Percentiles rank a stretch among this genome's conserved stretches.
These are phyloP conservation scores for Amblyornis subalaris DNA, from an alignment of 2,113 vertebrate genomes.

Conservation along the genomic window DNA sequence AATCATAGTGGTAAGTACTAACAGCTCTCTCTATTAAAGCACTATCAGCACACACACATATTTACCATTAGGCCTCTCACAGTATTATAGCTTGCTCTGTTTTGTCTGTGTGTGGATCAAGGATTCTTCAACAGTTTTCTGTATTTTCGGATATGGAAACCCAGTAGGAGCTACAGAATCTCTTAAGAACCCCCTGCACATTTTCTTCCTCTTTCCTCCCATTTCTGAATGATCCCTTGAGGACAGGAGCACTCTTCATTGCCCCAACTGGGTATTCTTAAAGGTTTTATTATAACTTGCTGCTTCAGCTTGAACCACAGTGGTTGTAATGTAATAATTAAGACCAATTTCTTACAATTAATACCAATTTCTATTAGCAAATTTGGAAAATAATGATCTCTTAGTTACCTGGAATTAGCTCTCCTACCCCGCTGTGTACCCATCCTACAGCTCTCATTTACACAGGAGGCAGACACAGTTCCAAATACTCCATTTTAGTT, in stretches of 20 bases:
- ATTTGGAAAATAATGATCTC: conserved; percentile 2
- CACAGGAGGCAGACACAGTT: background rate
- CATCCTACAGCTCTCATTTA: background rate
- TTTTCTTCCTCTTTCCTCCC: background rate
- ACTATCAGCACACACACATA: background rate
- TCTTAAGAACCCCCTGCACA: background rate
- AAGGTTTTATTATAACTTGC: background rate
- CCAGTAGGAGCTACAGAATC: background rate
- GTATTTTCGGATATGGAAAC: background rate
- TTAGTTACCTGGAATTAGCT: background rate
- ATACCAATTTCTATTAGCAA: background rate
- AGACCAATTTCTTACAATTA: background rate
- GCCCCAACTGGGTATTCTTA: background rate
- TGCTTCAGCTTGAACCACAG: conserved; percentile 2
- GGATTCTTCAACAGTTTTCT: background rate
- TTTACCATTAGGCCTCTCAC: background rate
- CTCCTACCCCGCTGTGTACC: conserved; percentile 3
- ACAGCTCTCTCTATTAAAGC: background rate
- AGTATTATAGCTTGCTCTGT: background rate
- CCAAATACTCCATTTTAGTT: conserved; percentile 16
- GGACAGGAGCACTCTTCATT: background rate
- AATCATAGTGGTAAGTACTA: background rate
- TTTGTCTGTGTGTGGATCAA: background rate
- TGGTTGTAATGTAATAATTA: background rate
- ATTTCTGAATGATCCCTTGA: background rate